Base-by-base conservation (phyloP, 2,888 invertebrate genomes). In the Lucinisca nassula region DNA sequence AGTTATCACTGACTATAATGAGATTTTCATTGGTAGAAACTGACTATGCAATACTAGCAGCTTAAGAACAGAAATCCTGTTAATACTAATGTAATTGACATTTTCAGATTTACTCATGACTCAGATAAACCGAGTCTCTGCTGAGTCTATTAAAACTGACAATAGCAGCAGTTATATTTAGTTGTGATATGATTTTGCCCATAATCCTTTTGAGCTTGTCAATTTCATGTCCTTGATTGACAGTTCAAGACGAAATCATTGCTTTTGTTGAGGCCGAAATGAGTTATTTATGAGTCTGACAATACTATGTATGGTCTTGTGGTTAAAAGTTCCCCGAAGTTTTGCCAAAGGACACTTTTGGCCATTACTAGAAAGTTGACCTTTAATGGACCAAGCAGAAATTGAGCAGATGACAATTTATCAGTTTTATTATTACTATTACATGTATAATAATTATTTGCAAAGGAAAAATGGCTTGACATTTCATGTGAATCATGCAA, bases 221-320 rank as follows among this genome's bases (percentile, higher is more conserved):
- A 67, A 67, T 67, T 67, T 67, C 67, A 35, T 32, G 27, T 21
- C 35, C 35, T 67, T 67, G 67, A 67, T 32, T 67, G 67, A 67
- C 67, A 67, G 67, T 35, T 8, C 35, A 32, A 67, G 67, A 67
- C 35, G 67, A 67, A 67, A n/a, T 67, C 24, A 35, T 67, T 32
- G 35, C 67, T 67, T 67, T 35, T 17, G 32, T 12, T 67, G 17
- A 67, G 30, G 35, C 32, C 35, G 17, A 67, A 67, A 67, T 35
- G 67, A 67, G 67, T 67, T 67, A 67, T 67, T 67, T 67, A 67
- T 67, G 67, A 67, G 61, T 2, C 67, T 67, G 67, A 4, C 67
- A 35, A 35, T 67, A 17, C 67, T 24, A 67, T 35, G 17, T 30
- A 67, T 67, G 67, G 67, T 35, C 67, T 17, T 67, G 67, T 67